A percentile compares a stretch with the other conserved stretches of the same genome.
Evolutionary conservation across 2,888 invertebrate genomes (phyloP).

Genomic region (Bombylius discolor): DNA sequence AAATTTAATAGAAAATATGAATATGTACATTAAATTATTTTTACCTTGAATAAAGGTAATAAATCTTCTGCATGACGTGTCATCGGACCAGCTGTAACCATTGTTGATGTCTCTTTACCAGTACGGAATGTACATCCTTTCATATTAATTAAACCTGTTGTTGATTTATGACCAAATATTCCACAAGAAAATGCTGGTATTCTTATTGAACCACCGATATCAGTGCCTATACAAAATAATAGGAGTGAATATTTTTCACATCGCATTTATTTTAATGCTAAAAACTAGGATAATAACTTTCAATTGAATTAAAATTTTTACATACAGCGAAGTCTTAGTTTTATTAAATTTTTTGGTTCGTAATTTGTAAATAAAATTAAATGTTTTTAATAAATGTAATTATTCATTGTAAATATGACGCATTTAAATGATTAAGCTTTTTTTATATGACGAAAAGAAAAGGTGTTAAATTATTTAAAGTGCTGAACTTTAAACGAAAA

Average conservation of each 20-base stretch:
- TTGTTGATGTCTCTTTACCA: slow-evolving; percentile 54
- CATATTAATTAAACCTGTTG: slow-evolving; percentile 43
- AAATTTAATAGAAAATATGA: neutral
- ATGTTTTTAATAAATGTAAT: neutral
- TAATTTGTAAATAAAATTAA: neutral
- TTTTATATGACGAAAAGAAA: too few relatives aligned
- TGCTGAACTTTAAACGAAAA: too few relatives aligned
- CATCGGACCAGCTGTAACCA: slow-evolving; percentile 76
- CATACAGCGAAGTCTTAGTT: too few relatives aligned
- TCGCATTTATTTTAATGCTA: too few relatives aligned
- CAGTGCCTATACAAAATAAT: slow-evolving; percentile 46
- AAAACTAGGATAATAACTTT: too few relatives aligned
- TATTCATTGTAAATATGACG: too few relatives aligned
- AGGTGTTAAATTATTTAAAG: too few relatives aligned
- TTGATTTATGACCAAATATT: slow-evolving; percentile 71
- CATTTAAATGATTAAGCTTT: too few relatives aligned
- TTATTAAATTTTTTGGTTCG: too few relatives aligned
- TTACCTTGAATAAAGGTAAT: slow-evolving; percentile 56
- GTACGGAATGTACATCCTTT: slow-evolving; percentile 56
- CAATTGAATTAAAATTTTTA: too few relatives aligned
- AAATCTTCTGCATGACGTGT: slow-evolving; percentile 68
- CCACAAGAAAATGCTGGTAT: slow-evolving; percentile 81
- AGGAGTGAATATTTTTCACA: neutral
- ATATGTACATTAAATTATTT: neutral
- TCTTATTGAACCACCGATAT: slow-evolving; percentile 93